A percentile compares a stretch with the other conserved stretches of the same genome.
phyloP scores from a whole-genome alignment of 2,113 vertebrate species.

The Hemibagrus wyckioides region DNA sequence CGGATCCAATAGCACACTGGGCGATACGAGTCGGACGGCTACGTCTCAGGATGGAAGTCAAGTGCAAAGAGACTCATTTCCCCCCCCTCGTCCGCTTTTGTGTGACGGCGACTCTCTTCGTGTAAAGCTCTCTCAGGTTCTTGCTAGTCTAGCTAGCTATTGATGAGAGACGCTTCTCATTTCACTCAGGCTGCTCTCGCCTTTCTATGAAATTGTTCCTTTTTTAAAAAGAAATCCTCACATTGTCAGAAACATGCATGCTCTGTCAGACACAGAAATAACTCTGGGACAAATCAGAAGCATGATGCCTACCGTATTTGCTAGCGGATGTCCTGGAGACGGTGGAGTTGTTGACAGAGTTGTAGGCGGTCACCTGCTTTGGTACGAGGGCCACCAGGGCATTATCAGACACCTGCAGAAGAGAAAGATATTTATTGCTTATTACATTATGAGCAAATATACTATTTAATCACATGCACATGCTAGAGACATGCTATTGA shows the following conservation, averaged over 20 bases:
- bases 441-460: not conserved
- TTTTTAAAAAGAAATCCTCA: not conserved
- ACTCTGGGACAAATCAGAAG: not conserved
- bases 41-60: constrained; percentile 46
- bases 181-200: constrained; percentile 25
- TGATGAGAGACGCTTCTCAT: constrained; percentile 14
- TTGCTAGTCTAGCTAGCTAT: constrained; percentile 41
- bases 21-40: constrained; percentile 28
- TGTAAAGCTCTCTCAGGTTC: constrained; percentile 40
- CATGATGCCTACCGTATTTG: constrained; percentile 84
- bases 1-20: constrained; percentile 45
- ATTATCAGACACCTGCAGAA: constrained; percentile 87
- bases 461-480: not conserved
- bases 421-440: not conserved
- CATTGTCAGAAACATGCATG: not conserved
- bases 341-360: constrained; percentile 95
- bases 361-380: constrained; percentile 97
- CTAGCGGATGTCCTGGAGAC: constrained; percentile 95
- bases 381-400: constrained; percentile 93
- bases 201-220: not conserved
- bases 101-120: constrained; percentile 12
- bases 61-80: constrained; percentile 52
- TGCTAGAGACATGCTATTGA: not conserved
- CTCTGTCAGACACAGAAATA: not conserved
- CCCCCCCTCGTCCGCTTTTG: constrained; percentile 36